These are phyloP conservation scores for Xestoiulus laeticollis DNA, from an alignment of 2,888 invertebrate species.

Conservation along the genomic window DNA sequence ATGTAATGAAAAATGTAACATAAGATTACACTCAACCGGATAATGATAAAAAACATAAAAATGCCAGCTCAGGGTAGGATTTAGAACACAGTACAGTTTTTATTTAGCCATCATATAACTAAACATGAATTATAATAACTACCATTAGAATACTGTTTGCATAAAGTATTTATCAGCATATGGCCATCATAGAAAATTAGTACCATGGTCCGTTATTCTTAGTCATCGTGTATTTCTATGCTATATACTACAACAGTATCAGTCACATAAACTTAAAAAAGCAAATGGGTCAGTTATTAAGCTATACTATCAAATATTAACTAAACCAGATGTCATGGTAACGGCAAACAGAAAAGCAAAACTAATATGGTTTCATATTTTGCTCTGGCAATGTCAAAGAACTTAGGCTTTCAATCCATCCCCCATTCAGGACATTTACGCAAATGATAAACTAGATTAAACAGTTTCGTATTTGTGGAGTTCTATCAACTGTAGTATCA, in stretches of 20 bases:
- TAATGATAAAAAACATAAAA: slow-evolving; percentile 31
- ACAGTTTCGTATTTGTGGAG: background rate
- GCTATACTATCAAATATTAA: background rate
- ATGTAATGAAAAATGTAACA: slow-evolving; percentile 56
- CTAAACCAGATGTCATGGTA: background rate
- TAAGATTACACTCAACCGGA: slow-evolving; percentile 10
- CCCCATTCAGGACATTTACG: background rate
- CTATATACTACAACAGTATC: background rate
- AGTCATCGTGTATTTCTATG: background rate
- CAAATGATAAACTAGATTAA: background rate
- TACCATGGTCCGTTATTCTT: background rate
- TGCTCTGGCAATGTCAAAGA: background rate
- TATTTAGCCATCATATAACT: background rate
- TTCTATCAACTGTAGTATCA: background rate
- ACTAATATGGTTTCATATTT: background rate
- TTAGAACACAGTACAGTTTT: background rate
- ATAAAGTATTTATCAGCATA: too few species aligned
- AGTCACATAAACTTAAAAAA: background rate
- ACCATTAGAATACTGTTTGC: too few species aligned
- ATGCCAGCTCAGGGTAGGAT: background rate
- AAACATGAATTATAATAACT: too few species aligned
- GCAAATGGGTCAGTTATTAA: background rate
- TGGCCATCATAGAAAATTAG: background rate
- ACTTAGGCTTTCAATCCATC: background rate
- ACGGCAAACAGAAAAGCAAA: background rate